Evolutionary conservation across 2,113 vertebrate genomes (phyloP).

Genomic region (Anas platyrhynchos): DNA sequence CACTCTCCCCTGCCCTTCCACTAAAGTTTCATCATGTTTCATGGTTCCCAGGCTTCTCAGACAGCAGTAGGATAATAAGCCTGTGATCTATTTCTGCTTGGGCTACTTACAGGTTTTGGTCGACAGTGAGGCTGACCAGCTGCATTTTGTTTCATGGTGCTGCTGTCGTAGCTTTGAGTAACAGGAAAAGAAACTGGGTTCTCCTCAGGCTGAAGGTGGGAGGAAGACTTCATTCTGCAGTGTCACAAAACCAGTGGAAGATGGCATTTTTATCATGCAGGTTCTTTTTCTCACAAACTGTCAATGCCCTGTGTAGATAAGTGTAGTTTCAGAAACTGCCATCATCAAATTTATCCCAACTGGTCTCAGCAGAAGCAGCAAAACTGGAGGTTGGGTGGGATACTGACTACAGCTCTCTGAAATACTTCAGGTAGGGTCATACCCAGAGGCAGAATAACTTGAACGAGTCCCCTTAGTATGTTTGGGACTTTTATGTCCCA

Average conservation of each 20-base stretch:
- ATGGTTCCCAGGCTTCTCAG: slow-evolving; percentile 7
- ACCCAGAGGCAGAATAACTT: background rate
- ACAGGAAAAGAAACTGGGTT: background rate
- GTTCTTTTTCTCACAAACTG: background rate
- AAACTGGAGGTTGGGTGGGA: background rate
- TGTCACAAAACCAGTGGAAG: background rate
- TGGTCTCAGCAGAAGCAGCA: background rate
- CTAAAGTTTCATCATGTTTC: background rate
- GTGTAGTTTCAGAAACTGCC: background rate
- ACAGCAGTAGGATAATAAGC: background rate
- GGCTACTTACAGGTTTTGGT: background rate
- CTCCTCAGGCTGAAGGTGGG: background rate
- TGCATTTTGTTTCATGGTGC: background rate
- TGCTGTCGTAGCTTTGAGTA: background rate
- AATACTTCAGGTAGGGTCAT: background rate
- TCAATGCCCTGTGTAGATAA: background rate
- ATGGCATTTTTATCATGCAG: background rate
- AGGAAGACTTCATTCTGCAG: background rate
- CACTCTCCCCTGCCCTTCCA: background rate
- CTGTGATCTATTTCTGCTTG: background rate
- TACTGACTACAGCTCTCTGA: background rate
- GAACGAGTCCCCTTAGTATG: background rate
- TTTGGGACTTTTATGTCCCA: background rate
- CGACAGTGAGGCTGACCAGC: background rate
- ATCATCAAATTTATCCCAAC: background rate